These are phyloP conservation scores for Drosophila phalerata DNA, from an alignment of 2,888 invertebrate genomes.

Conservation along the genomic window DNA sequence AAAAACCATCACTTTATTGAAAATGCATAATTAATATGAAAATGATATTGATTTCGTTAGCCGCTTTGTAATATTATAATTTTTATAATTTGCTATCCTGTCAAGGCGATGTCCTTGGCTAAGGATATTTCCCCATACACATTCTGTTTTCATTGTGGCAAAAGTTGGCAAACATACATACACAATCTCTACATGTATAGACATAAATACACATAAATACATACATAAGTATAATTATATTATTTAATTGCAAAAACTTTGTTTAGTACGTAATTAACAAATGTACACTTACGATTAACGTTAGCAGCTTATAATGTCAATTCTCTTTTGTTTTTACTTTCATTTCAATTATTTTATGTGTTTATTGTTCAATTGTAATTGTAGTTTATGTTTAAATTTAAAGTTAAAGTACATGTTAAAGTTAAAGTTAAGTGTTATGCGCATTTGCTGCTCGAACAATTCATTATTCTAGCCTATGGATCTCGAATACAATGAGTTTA, in stretches of 20 bases:
- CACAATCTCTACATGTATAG: conserved; percentile 40
- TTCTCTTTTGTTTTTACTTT: neutral
- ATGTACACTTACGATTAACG: conserved; percentile 70
- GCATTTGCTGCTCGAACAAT: conserved; percentile 52
- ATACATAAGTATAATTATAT: conserved; percentile 33
- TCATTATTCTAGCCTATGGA: conserved; percentile 81
- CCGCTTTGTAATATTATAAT: conserved; percentile 40
- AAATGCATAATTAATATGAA: conserved; percentile 79
- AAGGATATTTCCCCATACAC: conserved; percentile 3
- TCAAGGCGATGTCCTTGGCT: conserved; percentile 28
- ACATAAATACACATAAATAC: conserved; percentile 62
- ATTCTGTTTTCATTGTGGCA: conserved; percentile 10
- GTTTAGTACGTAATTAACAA: conserved; percentile 72
- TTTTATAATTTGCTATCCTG: conserved; percentile 54
- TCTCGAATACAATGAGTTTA: conserved; percentile 34
- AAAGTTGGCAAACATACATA: conserved; percentile 43
- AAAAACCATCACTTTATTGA: conserved; percentile 81
- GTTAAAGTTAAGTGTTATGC: conserved; percentile 42
- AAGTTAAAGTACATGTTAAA: conserved; percentile 40
- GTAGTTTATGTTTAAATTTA: conserved; percentile 29
- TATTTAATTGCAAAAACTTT: conserved; percentile 57
- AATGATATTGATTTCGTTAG: conserved; percentile 73
- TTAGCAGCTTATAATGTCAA: conserved; percentile 62
- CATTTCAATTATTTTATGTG: neutral
- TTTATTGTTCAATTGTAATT: conserved; percentile 2